A percentile compares a stretch with the other conserved stretches of the same genome.
Evolutionary conservation across 2,797 vertebrate species (phyloP).

Genomic region (Phataginus tetradactyla): DNA sequence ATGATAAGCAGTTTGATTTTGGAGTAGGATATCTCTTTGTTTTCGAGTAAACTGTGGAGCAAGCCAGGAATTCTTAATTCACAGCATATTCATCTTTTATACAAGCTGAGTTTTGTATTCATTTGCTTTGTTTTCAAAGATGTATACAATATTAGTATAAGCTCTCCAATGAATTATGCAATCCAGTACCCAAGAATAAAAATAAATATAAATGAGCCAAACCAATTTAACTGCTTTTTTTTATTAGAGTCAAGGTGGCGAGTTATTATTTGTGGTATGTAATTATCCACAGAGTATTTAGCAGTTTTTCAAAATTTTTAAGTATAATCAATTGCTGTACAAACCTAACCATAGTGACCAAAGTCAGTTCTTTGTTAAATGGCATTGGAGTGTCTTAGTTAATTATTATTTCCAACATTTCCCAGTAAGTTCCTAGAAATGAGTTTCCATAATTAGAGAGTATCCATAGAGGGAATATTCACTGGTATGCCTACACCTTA

Average conservation of each 20-base stretch:
- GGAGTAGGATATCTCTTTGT: not conserved
- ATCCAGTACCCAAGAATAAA: not conserved
- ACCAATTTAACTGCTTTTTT: not conserved
- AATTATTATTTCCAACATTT: not conserved
- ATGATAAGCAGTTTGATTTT: conserved; percentile 11
- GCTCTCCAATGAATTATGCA: not conserved
- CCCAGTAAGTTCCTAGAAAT: not conserved
- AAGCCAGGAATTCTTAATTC: conserved; percentile 34
- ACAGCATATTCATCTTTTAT: not conserved
- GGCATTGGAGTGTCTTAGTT: not conserved
- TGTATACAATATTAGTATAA: not conserved
- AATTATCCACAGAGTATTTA: not conserved
- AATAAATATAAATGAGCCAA: not conserved
- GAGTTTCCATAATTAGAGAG: not conserved
- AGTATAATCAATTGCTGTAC: not conserved
- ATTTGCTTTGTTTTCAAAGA: not conserved
- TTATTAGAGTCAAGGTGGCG: not conserved
- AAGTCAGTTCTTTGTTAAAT: not conserved
- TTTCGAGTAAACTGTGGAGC: not conserved
- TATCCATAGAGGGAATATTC: accelerated
- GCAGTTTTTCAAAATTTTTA: not conserved
- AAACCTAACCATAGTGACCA: not conserved
- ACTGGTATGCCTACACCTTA: not conserved
- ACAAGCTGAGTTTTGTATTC: not conserved
- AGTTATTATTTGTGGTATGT: not conserved